These are phyloP conservation scores for Ceratina japonica DNA, from an alignment of 1,140 invertebrate species.

Conservation along the genomic window DNA sequence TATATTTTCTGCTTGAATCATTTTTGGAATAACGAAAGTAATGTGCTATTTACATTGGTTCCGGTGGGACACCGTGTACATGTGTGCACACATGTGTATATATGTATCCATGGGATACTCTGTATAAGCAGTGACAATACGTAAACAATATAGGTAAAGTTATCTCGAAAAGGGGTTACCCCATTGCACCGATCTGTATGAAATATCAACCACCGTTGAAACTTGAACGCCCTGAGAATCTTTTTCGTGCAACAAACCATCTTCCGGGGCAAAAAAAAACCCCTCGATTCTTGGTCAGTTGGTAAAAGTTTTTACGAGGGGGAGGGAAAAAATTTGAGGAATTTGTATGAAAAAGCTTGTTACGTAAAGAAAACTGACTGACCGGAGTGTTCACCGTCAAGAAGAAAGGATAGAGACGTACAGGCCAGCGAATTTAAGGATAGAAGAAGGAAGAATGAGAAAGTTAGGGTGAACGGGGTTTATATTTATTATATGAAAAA, in stretches of 20 bases:
- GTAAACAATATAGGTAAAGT: slow-evolving; percentile 74
- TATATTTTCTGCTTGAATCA: too few relatives aligned
- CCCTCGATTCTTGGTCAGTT: slow-evolving; percentile 11
- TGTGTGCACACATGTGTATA: too few relatives aligned
- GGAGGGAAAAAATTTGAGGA: slow-evolving; percentile 50
- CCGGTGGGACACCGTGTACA: too few relatives aligned
- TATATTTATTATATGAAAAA: slow-evolving; percentile 49
- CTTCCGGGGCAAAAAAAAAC: slow-evolving; percentile 19
- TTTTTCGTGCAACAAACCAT: slow-evolving; percentile 55
- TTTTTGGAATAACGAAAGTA: too few relatives aligned
- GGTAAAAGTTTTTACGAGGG: neutral
- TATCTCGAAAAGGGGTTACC: slow-evolving; percentile 64
- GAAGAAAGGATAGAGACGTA: too few relatives aligned
- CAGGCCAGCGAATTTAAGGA: neutral
- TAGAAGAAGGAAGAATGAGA: neutral
- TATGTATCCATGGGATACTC: too few relatives aligned
- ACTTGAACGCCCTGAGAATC: slow-evolving; percentile 79
- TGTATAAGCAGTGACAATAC: slow-evolving; percentile 66
- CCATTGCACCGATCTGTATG: slow-evolving; percentile 76
- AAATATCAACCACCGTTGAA: slow-evolving; percentile 80
- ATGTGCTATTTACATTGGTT: too few relatives aligned
- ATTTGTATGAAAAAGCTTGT: slow-evolving; percentile 48
- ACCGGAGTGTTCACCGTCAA: slow-evolving; percentile 11
- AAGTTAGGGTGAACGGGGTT: neutral
- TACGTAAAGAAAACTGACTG: slow-evolving; percentile 24